Conservation (phyloP, 2,113 vertebrate genomes). For the Periophthalmus modestus region DNA sequence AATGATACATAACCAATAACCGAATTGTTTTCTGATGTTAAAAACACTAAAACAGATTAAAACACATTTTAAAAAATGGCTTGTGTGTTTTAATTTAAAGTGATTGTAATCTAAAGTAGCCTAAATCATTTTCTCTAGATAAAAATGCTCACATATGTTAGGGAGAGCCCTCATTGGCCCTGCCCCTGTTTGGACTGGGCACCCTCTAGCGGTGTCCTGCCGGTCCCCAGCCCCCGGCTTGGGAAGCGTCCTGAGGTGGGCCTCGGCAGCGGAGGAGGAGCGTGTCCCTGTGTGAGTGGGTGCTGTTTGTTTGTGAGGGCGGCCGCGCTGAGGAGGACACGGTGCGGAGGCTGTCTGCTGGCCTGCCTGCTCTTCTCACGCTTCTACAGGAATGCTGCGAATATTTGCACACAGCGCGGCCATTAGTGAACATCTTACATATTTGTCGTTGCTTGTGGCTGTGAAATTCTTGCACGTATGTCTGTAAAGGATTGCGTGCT, state of each 20-base stretch:
- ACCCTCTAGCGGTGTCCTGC: slow-evolving; percentile 1
- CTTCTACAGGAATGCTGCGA: slow-evolving; percentile 28
- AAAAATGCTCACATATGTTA: background rate
- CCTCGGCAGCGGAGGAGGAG: slow-evolving; percentile 41
- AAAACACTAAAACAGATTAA: background rate
- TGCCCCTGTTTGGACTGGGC: background rate
- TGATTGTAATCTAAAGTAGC: no score
- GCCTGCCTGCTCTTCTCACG: slow-evolving; percentile 24
- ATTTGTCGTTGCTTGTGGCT: background rate
- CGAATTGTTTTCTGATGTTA: background rate
- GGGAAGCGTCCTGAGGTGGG: slow-evolving; percentile 26
- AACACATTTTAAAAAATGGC: no score
- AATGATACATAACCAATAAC: no score
- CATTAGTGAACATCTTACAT: slow-evolving; percentile 12
- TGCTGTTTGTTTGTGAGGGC: slow-evolving; percentile 59
- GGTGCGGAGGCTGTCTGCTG: slow-evolving; percentile 28
- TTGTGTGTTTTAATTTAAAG: no score
- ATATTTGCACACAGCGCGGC: slow-evolving; percentile 31
- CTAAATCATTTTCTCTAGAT: no score
- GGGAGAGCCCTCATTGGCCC: background rate
- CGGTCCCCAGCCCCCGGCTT: slow-evolving; percentile 35
- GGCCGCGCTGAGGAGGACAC: slow-evolving; percentile 39
- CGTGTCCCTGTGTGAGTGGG: slow-evolving; percentile 52
- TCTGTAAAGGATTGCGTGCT: slow-evolving; percentile 18
- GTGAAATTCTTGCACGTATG: slow-evolving; percentile 25